Base-by-base conservation (phyloP, 2,113 vertebrate genomes). In the Rhagologus leucostigma region DNA sequence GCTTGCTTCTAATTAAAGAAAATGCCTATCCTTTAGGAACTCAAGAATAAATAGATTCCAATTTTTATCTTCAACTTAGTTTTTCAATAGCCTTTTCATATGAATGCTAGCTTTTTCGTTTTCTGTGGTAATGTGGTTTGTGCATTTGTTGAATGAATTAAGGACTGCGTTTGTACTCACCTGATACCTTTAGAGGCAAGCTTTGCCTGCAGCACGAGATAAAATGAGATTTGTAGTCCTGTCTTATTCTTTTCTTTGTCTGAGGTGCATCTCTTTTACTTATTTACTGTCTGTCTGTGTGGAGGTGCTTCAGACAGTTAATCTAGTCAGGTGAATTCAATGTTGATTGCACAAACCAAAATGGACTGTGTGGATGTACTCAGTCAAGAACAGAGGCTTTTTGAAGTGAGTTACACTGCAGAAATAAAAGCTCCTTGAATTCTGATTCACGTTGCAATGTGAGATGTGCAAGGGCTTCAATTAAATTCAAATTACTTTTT, bases 1-100 rank as follows among this genome's bases (percentile, higher is more conserved):
- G 87, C 56, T 90, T 86, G 83, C 60, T 95, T 96, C 94, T 97
- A 91, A 94, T 95, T 91, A 88, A 96, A 93, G 95, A 64, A 92
- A 84, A 83, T 8, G 41, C 4, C 2, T 68, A 29, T 76, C 22
- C 68, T 80, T 62, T 76, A 84, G 81, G 57, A 92, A 86, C 27
- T 60, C 42, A 37, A 62, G 53, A 76, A 60, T 57, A 96, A 84
- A 83, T 70, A 86, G 60, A 53, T 78, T 57, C 16, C 7, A 30
- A 2, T 82, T 96, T 93, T 94, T 56, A 79, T 68, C 79, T 79
- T 89, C 57, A 79, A 30, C 63, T 93, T 55, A 44, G 42, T 59
- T 87, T 89, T 60, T 75, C 89, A 85, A 46, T 63, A 44, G 46
- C 7, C 65, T 83, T 93, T 63, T 53, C 55, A 50, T 11, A 17